Evolutionary conservation across 92 coral and sea anemone genomes (phyloP), one percentile per base, ranked within the genome.

Genomic region (Paramuricea clavata): DNA sequence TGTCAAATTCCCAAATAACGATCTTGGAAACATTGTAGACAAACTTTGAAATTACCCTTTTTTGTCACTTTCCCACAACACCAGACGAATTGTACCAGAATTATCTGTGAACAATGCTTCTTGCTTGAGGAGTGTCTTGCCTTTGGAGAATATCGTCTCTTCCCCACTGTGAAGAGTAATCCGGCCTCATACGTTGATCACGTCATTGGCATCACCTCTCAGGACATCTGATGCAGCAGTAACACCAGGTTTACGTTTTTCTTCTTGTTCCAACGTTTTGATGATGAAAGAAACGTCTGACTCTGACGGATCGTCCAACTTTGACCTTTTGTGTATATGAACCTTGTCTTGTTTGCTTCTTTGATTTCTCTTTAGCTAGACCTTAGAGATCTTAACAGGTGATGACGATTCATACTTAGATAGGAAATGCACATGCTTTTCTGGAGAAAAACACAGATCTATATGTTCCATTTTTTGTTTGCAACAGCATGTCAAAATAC

Each of bases 301-400:
- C 56, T 80, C 87, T 26, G 32, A 10, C 50, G 87, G 88, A n/a
- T 54, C 82, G 47, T 83, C 89, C 44, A 91, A 65, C 44, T 47
- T 86, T 49, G 90, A 76, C 59, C 91, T 67, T 26, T 91, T 91
- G 84, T 91, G 83, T 33, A 92, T 75, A 56, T 88, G 94, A 10
- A 88, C 77, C 70, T 93, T 93, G 22, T 84, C 86, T 41, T 85
- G 81, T 8, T 52, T 67, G 27, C 84, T 85, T 34, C 69, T 74
- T 13, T 1, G 17, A 78, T 93, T 79, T 54, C 86, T 83, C 82
- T 90, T 87, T 44, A 87, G 62, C 35, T 78, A 86, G 80, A 34
- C 90, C 50, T 90, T 93, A 35, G 87, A 26, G 35, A 93, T 60
- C 82, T 88, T 90, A 28, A 81, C 76, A 9, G 95, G 91, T 9